Conservation (phyloP, 2,113 vertebrate species). For the Paramisgurnus dabryanus region DNA sequence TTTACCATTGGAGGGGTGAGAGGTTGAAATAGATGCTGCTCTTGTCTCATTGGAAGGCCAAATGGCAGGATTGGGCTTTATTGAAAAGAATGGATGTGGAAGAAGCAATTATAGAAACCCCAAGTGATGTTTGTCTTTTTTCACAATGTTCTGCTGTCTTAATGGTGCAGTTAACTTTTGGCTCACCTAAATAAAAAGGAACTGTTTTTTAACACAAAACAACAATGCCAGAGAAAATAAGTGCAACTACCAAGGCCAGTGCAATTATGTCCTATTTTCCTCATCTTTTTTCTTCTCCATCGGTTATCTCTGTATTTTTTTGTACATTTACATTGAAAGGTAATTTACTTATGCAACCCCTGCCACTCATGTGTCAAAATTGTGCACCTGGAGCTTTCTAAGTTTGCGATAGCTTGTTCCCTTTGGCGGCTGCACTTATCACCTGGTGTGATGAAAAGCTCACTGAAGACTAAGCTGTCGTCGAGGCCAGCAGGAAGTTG, state of each 20-base stretch:
- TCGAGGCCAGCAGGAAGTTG: slow-evolving; percentile 30
- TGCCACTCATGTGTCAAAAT: slow-evolving; percentile 20
- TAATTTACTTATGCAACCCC: slow-evolving; percentile 43
- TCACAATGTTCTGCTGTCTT: slow-evolving; percentile 50
- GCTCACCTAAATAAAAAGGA: slow-evolving; percentile 54
- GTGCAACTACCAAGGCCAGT: slow-evolving; percentile 42
- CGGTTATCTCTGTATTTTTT: neutral
- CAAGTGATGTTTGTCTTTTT: slow-evolving; percentile 53
- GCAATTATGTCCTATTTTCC: slow-evolving; percentile 34
- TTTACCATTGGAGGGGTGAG: slow-evolving; percentile 42
- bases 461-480: slow-evolving; percentile 19
- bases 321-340: neutral
- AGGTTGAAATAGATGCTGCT: slow-evolving; percentile 33
- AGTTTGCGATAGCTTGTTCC: slow-evolving; percentile 19
- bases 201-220: slow-evolving; percentile 36
- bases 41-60: slow-evolving; percentile 55
- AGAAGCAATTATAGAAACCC: slow-evolving; percentile 62
- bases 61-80: slow-evolving; percentile 45
- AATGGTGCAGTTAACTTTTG: slow-evolving; percentile 56
- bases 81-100: slow-evolving; percentile 57
- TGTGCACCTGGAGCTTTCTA: slow-evolving; percentile 21
- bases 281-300: neutral
- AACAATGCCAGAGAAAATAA: slow-evolving; percentile 25
- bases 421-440: slow-evolving; percentile 15
- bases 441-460: slow-evolving; percentile 42